Evolutionary conservation across 2,113 vertebrate species (phyloP), one percentile per base, ranked within the genome.

Genomic region (Heliornis fulica): DNA sequence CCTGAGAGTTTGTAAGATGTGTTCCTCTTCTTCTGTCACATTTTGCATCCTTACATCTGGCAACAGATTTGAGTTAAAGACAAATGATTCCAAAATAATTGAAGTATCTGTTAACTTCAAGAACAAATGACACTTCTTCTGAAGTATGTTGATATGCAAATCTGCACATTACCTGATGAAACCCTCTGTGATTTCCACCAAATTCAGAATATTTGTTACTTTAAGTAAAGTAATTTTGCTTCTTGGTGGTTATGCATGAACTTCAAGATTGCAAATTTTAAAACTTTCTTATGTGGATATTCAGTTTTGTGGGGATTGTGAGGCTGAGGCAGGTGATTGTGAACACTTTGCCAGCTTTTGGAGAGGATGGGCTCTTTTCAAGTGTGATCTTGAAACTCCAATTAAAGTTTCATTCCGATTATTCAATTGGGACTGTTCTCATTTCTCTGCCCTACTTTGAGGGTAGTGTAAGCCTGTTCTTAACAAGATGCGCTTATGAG

Each of bases 341-440:
- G 64, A 78, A 70, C 6, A 15, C 28, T 92, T 77, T 81, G 68
- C 68, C 90, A 80, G 64, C 48, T 70, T 86, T 87, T 90, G 75
- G 76, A 83, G 75, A 90, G 34, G 46, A 88, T 87, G 68, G 87
- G 17, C 56, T 94, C 83, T 93, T 92, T 90, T 96, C 92, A 95
- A 95, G 40, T 56, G 31, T 50, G 53, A 75, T 94, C 93, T 95
- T 96, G 88, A 94, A 87, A 78, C 51, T 95, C 80, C 61, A 94
- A 80, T 95, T 92, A 83, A 89, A 90, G 48, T 88, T 94, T 94
- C 38, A 31, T 88, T 90, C 71, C 5, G 2, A 13, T 68, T 74
- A 78, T 92, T 93, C 64, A 45, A 7, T 56, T 0, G 3, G n/a
- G 34, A 81, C 31, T 81, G 34, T 83, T 94, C 76, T 93, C 38